A percentile compares a stretch with the other conserved stretches of the same genome.
These are phyloP conservation scores for Eudasyphora cyanicolor DNA, from an alignment of 2,888 invertebrate species.

Conservation along the genomic window DNA sequence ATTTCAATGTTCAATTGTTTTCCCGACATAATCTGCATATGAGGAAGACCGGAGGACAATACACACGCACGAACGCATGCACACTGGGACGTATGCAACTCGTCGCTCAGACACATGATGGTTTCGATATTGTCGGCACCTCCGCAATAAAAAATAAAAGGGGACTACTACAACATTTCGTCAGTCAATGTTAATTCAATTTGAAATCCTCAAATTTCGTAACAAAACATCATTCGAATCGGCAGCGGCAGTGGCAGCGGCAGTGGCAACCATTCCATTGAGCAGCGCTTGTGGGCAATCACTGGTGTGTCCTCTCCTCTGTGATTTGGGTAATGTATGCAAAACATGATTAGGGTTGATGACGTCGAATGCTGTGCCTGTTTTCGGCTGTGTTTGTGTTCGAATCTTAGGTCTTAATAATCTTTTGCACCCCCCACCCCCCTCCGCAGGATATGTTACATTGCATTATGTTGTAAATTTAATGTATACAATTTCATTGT, in stretches of 20 bases:
- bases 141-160: background rate
- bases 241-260: background rate
- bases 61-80: constrained; percentile 31
- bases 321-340: constrained; percentile 54
- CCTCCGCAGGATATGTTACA: constrained; percentile 55
- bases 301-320: constrained; percentile 25
- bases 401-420: constrained; percentile 27
- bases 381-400: no score
- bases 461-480: constrained; percentile 46
- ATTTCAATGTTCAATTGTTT: constrained; percentile 53
- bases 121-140: background rate
- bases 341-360: constrained; percentile 55
- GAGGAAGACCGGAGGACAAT: background rate
- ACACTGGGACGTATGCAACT: background rate
- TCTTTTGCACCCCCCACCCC: no score
- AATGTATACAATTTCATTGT: constrained; percentile 68
- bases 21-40: constrained; percentile 44
- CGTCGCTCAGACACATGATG: background rate
- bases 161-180: constrained; percentile 18
- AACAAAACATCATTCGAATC: constrained; percentile 39
- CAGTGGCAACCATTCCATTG: constrained; percentile 10
- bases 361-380: no score
- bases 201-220: constrained; percentile 58
- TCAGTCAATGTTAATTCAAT: constrained; percentile 60
- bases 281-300: constrained; percentile 57